A percentile compares a stretch with the other conserved stretches of the same genome.
phyloP scores from a whole-genome alignment of 92 coral and sea anemone species.

The Phenganax marumi region DNA sequence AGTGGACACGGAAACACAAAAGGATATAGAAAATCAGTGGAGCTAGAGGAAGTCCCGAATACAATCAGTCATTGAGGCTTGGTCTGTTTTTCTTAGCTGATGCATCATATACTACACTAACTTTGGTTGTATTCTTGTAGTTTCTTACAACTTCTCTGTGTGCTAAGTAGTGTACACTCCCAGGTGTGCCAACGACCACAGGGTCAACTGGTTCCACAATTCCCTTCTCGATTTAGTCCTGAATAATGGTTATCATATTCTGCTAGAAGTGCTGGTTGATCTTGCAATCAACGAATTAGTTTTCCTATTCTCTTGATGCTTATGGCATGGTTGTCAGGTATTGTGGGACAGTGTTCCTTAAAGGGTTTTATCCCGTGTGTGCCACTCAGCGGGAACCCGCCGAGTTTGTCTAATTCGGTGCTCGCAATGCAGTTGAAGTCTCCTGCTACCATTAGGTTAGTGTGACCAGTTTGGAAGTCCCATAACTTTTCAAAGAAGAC shows the following conservation, averaged over 20 bases:
- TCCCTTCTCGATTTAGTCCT: slow-evolving; percentile 43
- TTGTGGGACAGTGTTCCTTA: slow-evolving; percentile 16
- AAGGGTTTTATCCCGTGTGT: neutral
- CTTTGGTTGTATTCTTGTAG: neutral
- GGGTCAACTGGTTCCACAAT: slow-evolving; percentile 34
- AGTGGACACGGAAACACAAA: slow-evolving; percentile 9
- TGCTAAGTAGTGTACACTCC: slow-evolving; percentile 38
- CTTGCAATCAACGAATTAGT: neutral
- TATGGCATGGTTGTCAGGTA: slow-evolving; percentile 18
- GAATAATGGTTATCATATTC: slow-evolving; percentile 42
- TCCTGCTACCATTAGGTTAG: slow-evolving; percentile 20
- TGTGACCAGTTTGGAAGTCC: neutral
- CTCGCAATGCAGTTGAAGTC: slow-evolving; percentile 49
- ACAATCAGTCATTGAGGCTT: neutral
- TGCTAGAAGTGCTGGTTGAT: slow-evolving; percentile 24
- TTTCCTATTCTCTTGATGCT: slow-evolving; percentile 44
- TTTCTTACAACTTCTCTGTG: slow-evolving; percentile 48
- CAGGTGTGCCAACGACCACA: slow-evolving; percentile 14
- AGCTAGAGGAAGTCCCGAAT: neutral
- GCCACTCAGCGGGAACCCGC: neutral
- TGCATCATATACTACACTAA: neutral
- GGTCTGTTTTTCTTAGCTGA: neutral
- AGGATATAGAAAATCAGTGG: slow-evolving; percentile 7
- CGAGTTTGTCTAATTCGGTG: slow-evolving; percentile 23
- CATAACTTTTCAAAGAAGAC: slow-evolving; percentile 22